These are phyloP conservation scores for Clepsis dumicolana DNA, from an alignment of 2,888 invertebrate genomes.

Conservation along the genomic window DNA sequence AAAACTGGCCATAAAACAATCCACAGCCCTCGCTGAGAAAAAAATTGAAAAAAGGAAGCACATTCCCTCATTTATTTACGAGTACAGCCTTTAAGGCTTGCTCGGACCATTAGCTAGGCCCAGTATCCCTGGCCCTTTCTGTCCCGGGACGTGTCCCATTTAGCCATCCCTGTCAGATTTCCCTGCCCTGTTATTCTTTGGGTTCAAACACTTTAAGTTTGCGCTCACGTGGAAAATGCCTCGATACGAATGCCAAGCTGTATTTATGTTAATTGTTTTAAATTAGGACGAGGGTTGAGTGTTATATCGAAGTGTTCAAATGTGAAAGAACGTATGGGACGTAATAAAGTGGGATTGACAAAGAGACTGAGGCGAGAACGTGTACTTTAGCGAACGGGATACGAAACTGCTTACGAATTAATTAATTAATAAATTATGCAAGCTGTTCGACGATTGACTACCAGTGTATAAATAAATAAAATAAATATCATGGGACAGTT, in stretches of 20 bases:
- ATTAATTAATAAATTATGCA: too few species aligned
- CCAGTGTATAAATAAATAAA: too few species aligned
- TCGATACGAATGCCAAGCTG: slow-evolving; percentile 46
- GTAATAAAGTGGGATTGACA: neutral
- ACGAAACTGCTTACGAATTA: too few species aligned
- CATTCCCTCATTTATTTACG: slow-evolving; percentile 76
- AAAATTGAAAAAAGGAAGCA: slow-evolving; percentile 62
- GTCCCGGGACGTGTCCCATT: slow-evolving; percentile 55
- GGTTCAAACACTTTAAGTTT: slow-evolving; percentile 70
- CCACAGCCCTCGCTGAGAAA: slow-evolving; percentile 52
- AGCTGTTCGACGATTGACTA: too few species aligned
- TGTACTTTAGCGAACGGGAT: too few species aligned
- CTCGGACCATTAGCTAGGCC: slow-evolving; percentile 72
- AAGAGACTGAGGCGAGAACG: too few species aligned
- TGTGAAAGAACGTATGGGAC: neutral
- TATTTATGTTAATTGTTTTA: slow-evolving; percentile 43
- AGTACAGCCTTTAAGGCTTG: slow-evolving; percentile 69
- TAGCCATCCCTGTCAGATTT: slow-evolving; percentile 67
- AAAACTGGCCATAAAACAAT: slow-evolving; percentile 55
- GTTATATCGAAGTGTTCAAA: neutral
- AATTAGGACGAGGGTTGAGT: slow-evolving; percentile 18
- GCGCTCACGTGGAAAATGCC: slow-evolving; percentile 54
- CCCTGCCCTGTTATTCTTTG: slow-evolving; percentile 61
- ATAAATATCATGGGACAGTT: too few species aligned
- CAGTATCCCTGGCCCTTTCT: slow-evolving; percentile 63